Base-by-base conservation (phyloP, 2,113 vertebrate genomes). In the Aphelocoma coerulescens region DNA sequence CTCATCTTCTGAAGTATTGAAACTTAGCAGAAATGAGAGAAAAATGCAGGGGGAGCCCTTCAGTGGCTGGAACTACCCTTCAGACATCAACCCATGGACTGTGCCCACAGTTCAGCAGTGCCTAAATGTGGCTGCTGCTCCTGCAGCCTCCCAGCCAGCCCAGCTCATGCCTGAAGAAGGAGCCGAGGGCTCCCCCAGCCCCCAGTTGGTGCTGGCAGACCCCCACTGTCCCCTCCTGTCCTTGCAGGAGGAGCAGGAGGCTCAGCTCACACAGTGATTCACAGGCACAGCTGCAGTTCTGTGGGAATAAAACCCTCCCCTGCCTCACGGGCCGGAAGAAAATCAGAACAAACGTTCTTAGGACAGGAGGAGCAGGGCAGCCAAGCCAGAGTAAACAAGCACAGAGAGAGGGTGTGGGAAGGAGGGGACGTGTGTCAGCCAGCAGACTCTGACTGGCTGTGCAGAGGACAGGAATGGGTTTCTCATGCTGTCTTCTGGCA, bases 331-430 rank as follows among this genome's bases (percentile, higher is more conserved):
- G 95, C 96, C 96, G 95, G 96, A 96, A 94, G 93, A 93, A 83
- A 88, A 86, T 28, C 85, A 86, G 95, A 93, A 95, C 95, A 97
- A 90, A 91, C 44, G 93, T 67, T 71, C 79, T 90, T 90, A 73
- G 88, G 35, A 33, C 77, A 96, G 95, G 95, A 97, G 96, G 93
- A 96, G 95, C 88, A 52, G 92, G 68, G 92, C 9, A 77, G 72
- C 21, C 48, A 73, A 93, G 95, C 95, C 95, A 97, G 93, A 91
- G 88, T 95, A 96, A 97, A 97, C 95, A 97, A 78, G 90, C 52
- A 4, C 72, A 17, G 80, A 58, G 90, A 62, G 88, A 65, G 94
- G 88, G 82, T 76, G 95, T 89, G 94, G 95, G 95, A 80, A 94
- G 95, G 72, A 78, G 85, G 82, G 81, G 81, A 63, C 7, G 7